Conservation (phyloP, 2,888 invertebrate genomes). For the Luffia ferchaultella region DNA sequence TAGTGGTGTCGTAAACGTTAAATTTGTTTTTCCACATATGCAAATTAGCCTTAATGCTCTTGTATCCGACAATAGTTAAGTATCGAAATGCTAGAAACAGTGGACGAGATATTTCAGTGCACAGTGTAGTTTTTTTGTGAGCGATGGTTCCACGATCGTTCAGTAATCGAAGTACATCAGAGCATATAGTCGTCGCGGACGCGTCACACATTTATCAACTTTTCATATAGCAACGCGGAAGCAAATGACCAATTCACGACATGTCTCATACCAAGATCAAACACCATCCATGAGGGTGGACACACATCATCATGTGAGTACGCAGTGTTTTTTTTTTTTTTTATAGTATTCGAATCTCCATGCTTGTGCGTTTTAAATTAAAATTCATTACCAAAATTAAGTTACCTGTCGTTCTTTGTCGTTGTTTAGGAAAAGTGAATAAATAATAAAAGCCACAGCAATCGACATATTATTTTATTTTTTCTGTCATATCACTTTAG, state of each 20-base stretch:
- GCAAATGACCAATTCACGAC: constrained; percentile 8
- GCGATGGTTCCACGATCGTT: neutral
- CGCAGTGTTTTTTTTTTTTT: too few relatives aligned
- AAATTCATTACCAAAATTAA: too few relatives aligned
- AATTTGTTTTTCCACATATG: neutral
- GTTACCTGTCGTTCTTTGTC: too few relatives aligned
- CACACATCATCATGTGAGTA: constrained; percentile 9
- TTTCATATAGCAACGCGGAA: neutral
- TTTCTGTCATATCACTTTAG: too few relatives aligned
- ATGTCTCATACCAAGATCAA: constrained; percentile 8
- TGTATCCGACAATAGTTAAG: neutral
- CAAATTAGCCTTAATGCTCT: neutral
- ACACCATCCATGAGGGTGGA: constrained; percentile 3
- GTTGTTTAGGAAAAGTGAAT: too few relatives aligned
- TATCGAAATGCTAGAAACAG: neutral
- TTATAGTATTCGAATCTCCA: too few relatives aligned
- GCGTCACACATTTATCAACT: neutral
- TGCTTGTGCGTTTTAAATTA: too few relatives aligned
- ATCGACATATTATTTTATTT: too few relatives aligned
- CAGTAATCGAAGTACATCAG: neutral
- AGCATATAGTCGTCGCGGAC: neutral
- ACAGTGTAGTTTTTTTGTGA: neutral
- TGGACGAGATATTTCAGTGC: neutral
- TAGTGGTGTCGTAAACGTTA: neutral
- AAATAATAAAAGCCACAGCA: too few relatives aligned